Conservation (phyloP, 2,797 vertebrate species). For the Mormyrus hasselquistii region DNA sequence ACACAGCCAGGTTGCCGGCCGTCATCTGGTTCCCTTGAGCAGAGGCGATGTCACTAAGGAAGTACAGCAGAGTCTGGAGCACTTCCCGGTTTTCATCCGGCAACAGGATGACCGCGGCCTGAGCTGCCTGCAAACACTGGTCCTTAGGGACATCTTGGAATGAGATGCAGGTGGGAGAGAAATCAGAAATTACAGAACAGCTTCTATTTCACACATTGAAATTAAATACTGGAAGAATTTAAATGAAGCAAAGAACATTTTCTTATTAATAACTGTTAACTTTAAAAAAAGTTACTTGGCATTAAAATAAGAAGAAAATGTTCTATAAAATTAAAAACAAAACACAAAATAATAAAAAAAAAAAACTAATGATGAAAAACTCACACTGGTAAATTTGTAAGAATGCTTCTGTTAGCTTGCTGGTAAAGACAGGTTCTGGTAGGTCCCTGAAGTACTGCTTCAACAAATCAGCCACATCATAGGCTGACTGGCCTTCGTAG, state of each 20-base stretch:
- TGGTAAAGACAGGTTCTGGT: slow-evolving; percentile 76
- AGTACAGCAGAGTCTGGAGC: slow-evolving; percentile 77
- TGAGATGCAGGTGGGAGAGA: neutral
- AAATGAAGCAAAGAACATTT: neutral
- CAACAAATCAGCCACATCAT: slow-evolving; percentile 75
- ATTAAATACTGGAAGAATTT: neutral
- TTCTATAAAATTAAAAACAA: neutral
- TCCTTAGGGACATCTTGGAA: slow-evolving; percentile 68
- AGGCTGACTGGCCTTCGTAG: slow-evolving; percentile 73
- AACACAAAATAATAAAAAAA: neutral
- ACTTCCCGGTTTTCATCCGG: slow-evolving; percentile 78
- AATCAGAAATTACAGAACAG: neutral
- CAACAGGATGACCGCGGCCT: slow-evolving; percentile 68
- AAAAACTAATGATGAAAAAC: slow-evolving; percentile 24
- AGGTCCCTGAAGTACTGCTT: slow-evolving; percentile 81
- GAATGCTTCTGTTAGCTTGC: slow-evolving; percentile 76
- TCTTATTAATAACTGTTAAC: neutral
- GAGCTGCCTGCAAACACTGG: slow-evolving; percentile 65
- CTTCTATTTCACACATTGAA: neutral
- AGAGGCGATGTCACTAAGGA: slow-evolving; percentile 74
- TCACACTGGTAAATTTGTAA: slow-evolving; percentile 79
- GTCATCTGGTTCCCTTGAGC: slow-evolving; percentile 81
- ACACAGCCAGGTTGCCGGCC: slow-evolving; percentile 71
- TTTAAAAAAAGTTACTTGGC: neutral
- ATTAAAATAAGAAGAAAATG: neutral